Evolutionary conservation across 2,888 invertebrate species (phyloP), one percentile per base, ranked within the genome.

Genomic region (Phasia obesa): DNA sequence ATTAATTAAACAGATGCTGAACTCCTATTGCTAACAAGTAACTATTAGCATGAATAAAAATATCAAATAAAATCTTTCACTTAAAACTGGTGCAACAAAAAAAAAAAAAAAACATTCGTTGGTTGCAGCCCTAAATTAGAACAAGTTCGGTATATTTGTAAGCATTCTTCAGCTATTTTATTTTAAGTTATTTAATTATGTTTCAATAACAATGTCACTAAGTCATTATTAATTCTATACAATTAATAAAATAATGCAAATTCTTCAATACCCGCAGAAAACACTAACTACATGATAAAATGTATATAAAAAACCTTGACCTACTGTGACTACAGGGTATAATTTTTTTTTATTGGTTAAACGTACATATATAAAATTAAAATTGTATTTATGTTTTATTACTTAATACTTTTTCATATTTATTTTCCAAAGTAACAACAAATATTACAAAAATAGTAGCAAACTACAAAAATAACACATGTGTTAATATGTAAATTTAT

Each of bases 281-380:
- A 53, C 25, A 25, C n/a, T 27, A 42, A 53, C 51, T 25, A 35
- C 42, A 55, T 25, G 42, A n/a, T 19, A 25, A 59, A 65, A 25
- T 38, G 1, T 19, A 23, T 64, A 6, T 42, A 1, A 35, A 75
- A 57, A 70, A 42, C 82, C 82, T 83, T 83, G 82, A 83, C 82
- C 78, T n/a, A 75, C 78, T 79, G n/a, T n/a, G 67, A 49, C 15
- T 42, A 73, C 67, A 81, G 81, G 81, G 73, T 77, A 62, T 23
- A 67, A 57, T 42, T 53, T 44, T 35, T n/a, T 44, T 6, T n/a
- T 38, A 49, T 31, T 57, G 9, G 42, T 23, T 25, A 31, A 11
- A 13, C 23, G 53, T 15, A 11, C 55, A 57, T 27, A 42, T 47
- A 3, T 21, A 64, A 74, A 62, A 6, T 47, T 47, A 44, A 21